Conservation (phyloP, 2,888 invertebrate species). For the Villa cingulata region DNA sequence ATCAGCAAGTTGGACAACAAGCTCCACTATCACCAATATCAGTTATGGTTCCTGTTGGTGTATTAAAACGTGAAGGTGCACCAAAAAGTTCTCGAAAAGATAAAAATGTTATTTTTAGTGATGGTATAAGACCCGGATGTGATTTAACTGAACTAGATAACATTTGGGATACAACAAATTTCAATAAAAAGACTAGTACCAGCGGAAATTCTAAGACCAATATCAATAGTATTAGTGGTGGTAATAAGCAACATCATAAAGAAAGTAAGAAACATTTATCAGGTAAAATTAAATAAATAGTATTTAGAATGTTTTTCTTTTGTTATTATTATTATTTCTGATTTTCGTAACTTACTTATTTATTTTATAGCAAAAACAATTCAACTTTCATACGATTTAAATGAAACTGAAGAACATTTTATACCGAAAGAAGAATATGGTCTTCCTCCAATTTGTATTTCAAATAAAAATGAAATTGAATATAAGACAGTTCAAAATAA, state of each 20-base stretch:
- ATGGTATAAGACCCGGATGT: slow-evolving; percentile 77
- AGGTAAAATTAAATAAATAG: too few species aligned
- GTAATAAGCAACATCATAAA: not conserved
- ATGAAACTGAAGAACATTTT: slow-evolving; percentile 27
- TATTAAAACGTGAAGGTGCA: slow-evolving; percentile 47
- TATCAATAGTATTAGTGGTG: not conserved
- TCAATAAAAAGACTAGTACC: too few species aligned
- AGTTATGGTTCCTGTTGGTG: slow-evolving; percentile 77
- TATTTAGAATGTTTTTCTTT: too few species aligned
- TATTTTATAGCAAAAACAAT: not conserved
- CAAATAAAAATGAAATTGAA: slow-evolving; percentile 25
- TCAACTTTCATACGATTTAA: slow-evolving; percentile 20
- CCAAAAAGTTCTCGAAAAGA: slow-evolving; percentile 40
- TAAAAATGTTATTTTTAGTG: slow-evolving; percentile 76
- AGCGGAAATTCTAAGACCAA: not conserved
- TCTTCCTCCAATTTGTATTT: slow-evolving; percentile 40
- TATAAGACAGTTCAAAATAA: slow-evolving; percentile 38
- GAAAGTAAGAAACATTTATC: too few species aligned
- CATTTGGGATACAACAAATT: slow-evolving; percentile 38
- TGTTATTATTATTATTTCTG: not conserved
- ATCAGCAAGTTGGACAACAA: slow-evolving; percentile 49
- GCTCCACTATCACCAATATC: slow-evolving; percentile 42
- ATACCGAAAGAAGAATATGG: slow-evolving; percentile 35
- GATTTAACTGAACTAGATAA: slow-evolving; percentile 68
- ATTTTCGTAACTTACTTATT: not conserved